Evolutionary conservation across 2,113 vertebrate genomes (phyloP).

Genomic region (Elephantulus edwardii): DNA sequence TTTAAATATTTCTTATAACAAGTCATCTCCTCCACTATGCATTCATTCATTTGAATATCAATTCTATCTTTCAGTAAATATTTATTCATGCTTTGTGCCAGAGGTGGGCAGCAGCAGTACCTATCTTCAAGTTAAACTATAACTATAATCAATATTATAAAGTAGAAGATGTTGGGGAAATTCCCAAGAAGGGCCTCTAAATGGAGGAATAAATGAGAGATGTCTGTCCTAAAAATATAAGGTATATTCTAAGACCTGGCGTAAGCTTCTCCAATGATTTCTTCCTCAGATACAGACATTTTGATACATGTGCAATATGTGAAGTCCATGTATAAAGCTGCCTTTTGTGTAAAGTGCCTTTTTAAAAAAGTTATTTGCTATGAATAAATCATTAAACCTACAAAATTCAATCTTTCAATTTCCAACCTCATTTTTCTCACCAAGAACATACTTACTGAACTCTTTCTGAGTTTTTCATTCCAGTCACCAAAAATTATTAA

Average conservation of each 20-base stretch:
- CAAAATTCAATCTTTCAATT: no score
- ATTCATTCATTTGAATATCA: slow-evolving; percentile 24
- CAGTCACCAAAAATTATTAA: no score
- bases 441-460: no score
- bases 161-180: background rate
- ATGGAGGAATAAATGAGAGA: background rate
- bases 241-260: background rate
- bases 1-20: slow-evolving; percentile 30
- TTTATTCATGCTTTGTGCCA: background rate
- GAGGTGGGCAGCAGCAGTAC: background rate
- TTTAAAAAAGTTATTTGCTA: no score
- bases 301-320: no score
- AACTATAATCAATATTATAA: background rate
- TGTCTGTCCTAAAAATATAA: background rate
- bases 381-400: no score
- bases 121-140: background rate
- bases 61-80: background rate
- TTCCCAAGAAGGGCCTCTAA: background rate
- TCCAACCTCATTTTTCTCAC: no score
- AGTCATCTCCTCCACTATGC: background rate
- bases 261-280: background rate
- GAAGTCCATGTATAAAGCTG: no score
- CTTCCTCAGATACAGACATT: no score
- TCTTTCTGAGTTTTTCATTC: no score
- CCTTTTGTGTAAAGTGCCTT: no score